These are phyloP conservation scores for Halcyon chelicuti DNA, from an alignment of 2,797 vertebrate species.

Conservation along the genomic window DNA sequence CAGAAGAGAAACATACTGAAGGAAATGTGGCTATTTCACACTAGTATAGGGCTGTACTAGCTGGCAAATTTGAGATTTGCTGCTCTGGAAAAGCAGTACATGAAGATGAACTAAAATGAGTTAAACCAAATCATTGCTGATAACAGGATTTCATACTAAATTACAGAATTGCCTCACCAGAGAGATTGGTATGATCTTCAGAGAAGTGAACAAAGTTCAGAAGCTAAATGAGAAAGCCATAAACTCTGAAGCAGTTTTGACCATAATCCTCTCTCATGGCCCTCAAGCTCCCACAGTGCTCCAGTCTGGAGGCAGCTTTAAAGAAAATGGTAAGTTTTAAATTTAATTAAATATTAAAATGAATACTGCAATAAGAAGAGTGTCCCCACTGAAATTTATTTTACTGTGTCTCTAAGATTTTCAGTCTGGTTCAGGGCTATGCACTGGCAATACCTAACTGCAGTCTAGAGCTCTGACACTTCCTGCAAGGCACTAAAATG, in stretches of 20 bases:
- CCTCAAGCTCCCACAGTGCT: not conserved
- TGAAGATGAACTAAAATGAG: not conserved
- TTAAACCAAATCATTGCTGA: not conserved
- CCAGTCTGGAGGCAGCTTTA: not conserved
- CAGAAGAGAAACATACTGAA: not conserved
- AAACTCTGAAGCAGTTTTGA: not conserved
- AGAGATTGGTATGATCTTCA: not conserved
- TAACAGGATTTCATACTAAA: slow-evolving; percentile 30
- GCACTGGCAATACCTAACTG: not conserved
- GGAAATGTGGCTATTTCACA: not conserved
- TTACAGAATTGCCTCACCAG: not conserved
- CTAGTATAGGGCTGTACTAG: not conserved
- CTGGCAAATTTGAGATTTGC: not conserved
- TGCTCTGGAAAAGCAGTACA: not conserved
- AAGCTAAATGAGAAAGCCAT: not conserved
- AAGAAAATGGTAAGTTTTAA: not conserved
- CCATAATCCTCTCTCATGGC: not conserved
- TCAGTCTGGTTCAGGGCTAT: not conserved
- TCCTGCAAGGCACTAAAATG: not conserved
- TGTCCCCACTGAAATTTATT: not conserved
- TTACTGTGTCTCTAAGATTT: not conserved
- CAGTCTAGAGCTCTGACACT: not conserved
- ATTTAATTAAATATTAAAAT: not conserved
- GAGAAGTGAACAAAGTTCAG: not conserved
- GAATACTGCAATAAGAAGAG: not conserved